These are phyloP conservation scores for Cardiocondyla obscurior DNA, from an alignment of 1,140 invertebrate genomes.

Conservation along the genomic window DNA sequence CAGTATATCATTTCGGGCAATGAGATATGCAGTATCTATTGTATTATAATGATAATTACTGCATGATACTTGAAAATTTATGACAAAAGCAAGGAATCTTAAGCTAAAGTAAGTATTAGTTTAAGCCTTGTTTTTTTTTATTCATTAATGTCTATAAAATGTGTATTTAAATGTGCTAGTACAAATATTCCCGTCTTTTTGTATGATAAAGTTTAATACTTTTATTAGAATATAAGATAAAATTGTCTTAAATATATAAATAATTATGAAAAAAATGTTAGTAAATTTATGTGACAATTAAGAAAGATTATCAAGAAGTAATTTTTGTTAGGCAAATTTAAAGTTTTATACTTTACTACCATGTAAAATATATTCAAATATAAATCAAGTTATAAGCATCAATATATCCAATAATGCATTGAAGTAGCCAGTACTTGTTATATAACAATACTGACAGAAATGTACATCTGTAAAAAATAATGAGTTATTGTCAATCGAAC, in stretches of 20 bases:
- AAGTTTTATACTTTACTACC: slow-evolving; percentile 1
- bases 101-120: slow-evolving; percentile 6
- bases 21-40: not conserved
- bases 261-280: slow-evolving; percentile 4
- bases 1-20: slow-evolving; percentile 3
- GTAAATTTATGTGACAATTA: not conserved
- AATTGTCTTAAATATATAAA: not conserved
- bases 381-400: not conserved
- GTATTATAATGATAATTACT: not conserved
- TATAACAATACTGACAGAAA: too few relatives aligned
- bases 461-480: not conserved
- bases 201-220: not conserved
- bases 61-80: not conserved
- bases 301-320: not conserved
- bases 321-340: slow-evolving; percentile 28
- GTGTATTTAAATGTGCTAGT: not conserved
- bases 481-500: slow-evolving; percentile 35
- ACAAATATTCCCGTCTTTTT: slow-evolving; percentile 2
- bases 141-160: not conserved
- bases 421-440: not conserved
- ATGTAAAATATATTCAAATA: not conserved
- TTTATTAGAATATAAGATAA: not conserved
- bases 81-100: not conserved
- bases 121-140: slow-evolving; percentile 19
- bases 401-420: not conserved